Conservation (phyloP, 2,113 vertebrate genomes). For the Solenodon paradoxus region DNA sequence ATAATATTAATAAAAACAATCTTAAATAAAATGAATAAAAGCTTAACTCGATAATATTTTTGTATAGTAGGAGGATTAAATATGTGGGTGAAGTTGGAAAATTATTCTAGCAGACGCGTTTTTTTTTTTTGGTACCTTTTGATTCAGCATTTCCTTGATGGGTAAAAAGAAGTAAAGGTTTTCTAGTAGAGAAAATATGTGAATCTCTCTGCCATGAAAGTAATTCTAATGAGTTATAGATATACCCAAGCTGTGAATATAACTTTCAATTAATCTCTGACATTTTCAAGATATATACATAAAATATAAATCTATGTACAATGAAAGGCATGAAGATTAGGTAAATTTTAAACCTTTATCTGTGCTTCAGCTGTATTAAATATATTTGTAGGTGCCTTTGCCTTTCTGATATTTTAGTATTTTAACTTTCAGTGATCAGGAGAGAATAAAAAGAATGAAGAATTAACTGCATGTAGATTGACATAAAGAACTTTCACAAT, state of each 20-base stretch:
- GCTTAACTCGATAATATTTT: not conserved
- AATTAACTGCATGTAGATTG: not conserved
- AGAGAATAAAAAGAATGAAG: constrained; percentile 3
- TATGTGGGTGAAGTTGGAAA: not conserved
- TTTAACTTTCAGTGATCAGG: constrained; percentile 29
- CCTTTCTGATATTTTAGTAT: not conserved
- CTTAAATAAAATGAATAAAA: not conserved
- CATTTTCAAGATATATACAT: not conserved
- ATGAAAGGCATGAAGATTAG: not conserved
- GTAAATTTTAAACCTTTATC: not conserved
- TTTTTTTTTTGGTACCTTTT: not conserved
- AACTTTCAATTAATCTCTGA: constrained; percentile 30
- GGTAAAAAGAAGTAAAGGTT: not conserved
- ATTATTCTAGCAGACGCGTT: not conserved
- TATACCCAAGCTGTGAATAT: not conserved
- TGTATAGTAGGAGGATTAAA: not conserved
- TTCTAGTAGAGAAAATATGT: not conserved
- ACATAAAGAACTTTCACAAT: constrained; percentile 40
- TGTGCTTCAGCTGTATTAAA: not conserved
- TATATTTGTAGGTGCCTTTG: not conserved
- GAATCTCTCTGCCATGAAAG: not conserved
- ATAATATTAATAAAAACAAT: not conserved
- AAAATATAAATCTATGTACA: not conserved
- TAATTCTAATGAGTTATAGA: not conserved
- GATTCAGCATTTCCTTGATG: not conserved